A percentile compares a stretch with the other conserved stretches of the same genome.
Evolutionary conservation across 2,113 vertebrate species (phyloP).

Genomic region (Toxostoma redivivum): DNA sequence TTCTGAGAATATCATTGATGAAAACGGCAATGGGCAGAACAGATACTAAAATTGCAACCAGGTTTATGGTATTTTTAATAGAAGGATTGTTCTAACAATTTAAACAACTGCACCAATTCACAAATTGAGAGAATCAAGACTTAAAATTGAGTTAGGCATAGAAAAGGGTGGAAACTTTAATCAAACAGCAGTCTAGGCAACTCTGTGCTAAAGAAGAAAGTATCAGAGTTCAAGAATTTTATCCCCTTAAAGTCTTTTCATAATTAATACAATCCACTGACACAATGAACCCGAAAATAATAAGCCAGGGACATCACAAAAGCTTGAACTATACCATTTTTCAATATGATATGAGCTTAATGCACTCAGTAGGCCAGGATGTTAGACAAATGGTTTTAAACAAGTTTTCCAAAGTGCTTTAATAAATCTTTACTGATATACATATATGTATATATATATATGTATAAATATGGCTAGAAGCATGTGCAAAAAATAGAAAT

Average conservation of each 20-base stretch:
- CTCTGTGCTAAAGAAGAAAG: rapidly evolving
- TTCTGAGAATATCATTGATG: not conserved
- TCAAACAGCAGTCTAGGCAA: not conserved
- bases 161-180: not conserved
- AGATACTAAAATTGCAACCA: not conserved
- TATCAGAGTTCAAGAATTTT: not conserved
- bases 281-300: not conserved
- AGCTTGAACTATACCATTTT: not conserved
- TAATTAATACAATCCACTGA: not conserved
- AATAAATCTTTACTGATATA: not conserved
- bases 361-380: not conserved
- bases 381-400: not conserved
- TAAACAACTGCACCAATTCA: rapidly evolving
- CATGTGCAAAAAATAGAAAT: not conserved
- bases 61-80: not conserved
- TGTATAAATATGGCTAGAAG: not conserved
- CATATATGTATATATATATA: not conserved
- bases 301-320: not conserved
- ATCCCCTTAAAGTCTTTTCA: not conserved
- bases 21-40: not conserved
- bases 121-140: not conserved
- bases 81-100: not conserved
- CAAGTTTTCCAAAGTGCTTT: not conserved
- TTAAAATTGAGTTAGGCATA: not conserved
- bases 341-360: not conserved